phyloP scores from a whole-genome alignment of 2,888 invertebrate genomes.

The Prenolepis imparis region DNA sequence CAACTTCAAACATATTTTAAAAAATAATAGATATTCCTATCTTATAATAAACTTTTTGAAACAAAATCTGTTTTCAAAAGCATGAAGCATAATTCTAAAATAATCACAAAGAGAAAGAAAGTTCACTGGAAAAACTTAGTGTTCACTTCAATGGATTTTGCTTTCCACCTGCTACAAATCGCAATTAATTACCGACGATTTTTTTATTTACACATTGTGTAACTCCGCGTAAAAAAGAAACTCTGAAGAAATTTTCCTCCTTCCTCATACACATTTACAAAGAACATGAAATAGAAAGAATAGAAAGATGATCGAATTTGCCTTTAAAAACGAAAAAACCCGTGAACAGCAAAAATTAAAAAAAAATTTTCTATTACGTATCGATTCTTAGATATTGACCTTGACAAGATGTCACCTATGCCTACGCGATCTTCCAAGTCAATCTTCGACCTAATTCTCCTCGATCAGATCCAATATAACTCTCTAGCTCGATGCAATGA shows the following conservation, averaged over 20 bases:
- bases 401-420: neutral
- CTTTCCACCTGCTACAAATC: neutral
- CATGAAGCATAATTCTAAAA: neutral
- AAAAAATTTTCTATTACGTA: neutral
- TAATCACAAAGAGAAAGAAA: neutral
- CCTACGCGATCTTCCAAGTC: constrained; percentile 21
- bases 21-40: neutral
- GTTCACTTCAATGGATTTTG: neutral
- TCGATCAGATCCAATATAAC: constrained; percentile 58
- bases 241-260: neutral
- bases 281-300: neutral
- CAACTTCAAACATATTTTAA: neutral
- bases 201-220: neutral
- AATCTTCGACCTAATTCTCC: constrained; percentile 54
- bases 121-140: neutral
- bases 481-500: constrained; percentile 45
- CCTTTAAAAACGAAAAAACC: neutral
- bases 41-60: neutral
- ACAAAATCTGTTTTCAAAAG: neutral
- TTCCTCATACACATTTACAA: neutral
- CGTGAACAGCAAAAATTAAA: neutral
- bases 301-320: constrained; percentile 2
- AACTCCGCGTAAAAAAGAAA: neutral
- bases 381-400: constrained; percentile 14
- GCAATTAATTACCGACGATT: neutral